Base-by-base conservation (phyloP, 1,140 invertebrate species). In the Scylla paramamosain region DNA sequence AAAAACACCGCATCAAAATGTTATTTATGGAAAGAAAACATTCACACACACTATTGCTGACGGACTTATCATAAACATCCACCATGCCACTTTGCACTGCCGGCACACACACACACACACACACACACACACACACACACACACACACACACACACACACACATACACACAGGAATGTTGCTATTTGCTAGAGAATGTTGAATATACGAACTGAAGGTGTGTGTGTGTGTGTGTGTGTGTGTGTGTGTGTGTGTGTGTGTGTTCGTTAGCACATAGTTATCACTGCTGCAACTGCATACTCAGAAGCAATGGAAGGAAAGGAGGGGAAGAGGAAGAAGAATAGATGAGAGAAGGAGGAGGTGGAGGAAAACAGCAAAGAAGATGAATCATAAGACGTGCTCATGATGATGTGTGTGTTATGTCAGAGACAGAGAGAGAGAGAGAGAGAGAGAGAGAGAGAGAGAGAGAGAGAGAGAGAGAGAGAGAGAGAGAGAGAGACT, bases 191-290 rank as follows among this genome's bases (percentile, higher is more conserved):
- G 20, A n/a, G 67, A 77, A 77, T 77, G 25, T 77, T 77, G 67
- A 59, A 20, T 88, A 32, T 88, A 0, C 25, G 28, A 32, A 14
- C 31, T 31, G 31, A 0, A 90, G 39, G 28, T 28, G 48, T 90
- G 45, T 90, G 88, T 46, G 88, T 90, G 88, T 90, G 88, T 90
- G 25, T 48, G 90, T 52, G 90, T 48, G 90, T 67, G 91, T n/a
- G 59, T 67, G 91, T 67, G 59, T 32, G 46, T 52, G 46, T 52
- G 59, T 52, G 46, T 32, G 48, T 52, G 90, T 28, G 59, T 46
- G 28, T 46, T 20, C 20, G 32, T 48, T 32, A 4, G n/a, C 16
- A 3, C 32, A 48, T 20, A 45, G n/a, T n/a, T n/a, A n/a, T n/a
- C n/a, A n/a, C n/a, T n/a, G n/a, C 39, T 39, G 1, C 39, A 39